A percentile compares a stretch with the other conserved stretches of the same genome.
Conservation (phyloP, 2,797 vertebrate genomes). For the Neopelma chrysocephalum region DNA sequence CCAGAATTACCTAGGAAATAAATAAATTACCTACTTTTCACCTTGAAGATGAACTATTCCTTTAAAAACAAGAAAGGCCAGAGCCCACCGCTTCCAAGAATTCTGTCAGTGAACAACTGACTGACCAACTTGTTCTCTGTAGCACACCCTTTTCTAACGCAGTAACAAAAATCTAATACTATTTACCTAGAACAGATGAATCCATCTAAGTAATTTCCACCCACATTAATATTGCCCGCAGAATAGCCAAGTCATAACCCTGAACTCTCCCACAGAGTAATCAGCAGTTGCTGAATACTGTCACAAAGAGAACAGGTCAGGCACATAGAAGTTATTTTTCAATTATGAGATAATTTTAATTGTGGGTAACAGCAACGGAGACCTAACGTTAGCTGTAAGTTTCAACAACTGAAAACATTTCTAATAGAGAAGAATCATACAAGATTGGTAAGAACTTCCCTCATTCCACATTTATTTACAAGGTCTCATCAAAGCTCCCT, state of each 20-base stretch:
- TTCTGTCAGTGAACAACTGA: background rate
- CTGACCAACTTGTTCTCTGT: background rate
- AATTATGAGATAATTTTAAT: constrained; percentile 1
- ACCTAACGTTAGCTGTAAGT: background rate
- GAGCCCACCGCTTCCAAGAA: background rate
- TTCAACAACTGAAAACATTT: background rate
- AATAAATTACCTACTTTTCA: background rate
- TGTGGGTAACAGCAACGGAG: background rate
- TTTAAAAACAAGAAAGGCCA: background rate
- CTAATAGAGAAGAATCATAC: background rate
- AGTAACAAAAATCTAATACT: background rate
- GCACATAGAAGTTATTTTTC: background rate
- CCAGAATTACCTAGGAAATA: background rate
- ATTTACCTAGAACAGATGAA: background rate
- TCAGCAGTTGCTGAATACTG: background rate
- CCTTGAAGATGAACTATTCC: background rate
- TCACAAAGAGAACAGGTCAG: constrained; percentile 13
- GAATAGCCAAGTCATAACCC: background rate
- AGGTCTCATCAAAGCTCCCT: background rate
- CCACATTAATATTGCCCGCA: background rate
- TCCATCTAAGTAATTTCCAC: background rate
- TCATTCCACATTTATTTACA: background rate
- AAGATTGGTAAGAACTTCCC: background rate
- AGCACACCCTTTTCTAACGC: background rate
- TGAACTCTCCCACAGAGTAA: background rate